Evolutionary conservation across 2,888 invertebrate species (phyloP), one percentile per base, ranked within the genome.

Genomic region (Muscina levida): DNA sequence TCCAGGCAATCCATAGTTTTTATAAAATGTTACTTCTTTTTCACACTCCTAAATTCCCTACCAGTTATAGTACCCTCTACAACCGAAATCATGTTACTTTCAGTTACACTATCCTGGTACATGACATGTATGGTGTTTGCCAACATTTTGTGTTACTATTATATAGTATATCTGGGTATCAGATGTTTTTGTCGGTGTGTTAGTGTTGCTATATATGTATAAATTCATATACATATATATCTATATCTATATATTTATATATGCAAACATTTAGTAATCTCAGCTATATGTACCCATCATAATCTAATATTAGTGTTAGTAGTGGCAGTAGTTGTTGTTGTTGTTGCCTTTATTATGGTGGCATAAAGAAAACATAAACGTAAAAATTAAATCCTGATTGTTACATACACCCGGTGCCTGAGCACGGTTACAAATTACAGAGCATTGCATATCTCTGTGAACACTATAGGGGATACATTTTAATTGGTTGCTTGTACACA

Each of bases 401-500:
- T 70, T 70, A 51, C 53, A 53, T 5, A 24, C 53, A 22, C 53
- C 1, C 17, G 24, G 42, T 31, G 31, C 4, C 31, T 8, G 31
- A 31, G 57, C 78, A 74, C 65, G 70, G 70, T 74, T 66, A 74
- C 70, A 74, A 74, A 79, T 79, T 74, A 71, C 74, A 74, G 31
- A 31, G 31, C n/a, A n/a, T n/a, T 73, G 77, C 72, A 73, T 78
- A 72, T 72, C 72, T n/a, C n/a, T n/a, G n/a, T 78, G 42, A 78
- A 73, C 48, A 73, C 65, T 73, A 19, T 46, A 24, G 71, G 66
- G 57, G 65, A 44, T 74, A 74, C 26, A 39, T 48, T 74, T 74
- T 79, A 79, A 79, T 79, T 79, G 57, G 42, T 66, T n/a, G n/a
- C n/a, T n/a, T n/a, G n/a, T n/a, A n/a, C n/a, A 42, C 42, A 65